A percentile compares a stretch with the other conserved stretches of the same genome.
Conservation (phyloP, 2,113 vertebrate species). For the Stercorarius parasiticus region DNA sequence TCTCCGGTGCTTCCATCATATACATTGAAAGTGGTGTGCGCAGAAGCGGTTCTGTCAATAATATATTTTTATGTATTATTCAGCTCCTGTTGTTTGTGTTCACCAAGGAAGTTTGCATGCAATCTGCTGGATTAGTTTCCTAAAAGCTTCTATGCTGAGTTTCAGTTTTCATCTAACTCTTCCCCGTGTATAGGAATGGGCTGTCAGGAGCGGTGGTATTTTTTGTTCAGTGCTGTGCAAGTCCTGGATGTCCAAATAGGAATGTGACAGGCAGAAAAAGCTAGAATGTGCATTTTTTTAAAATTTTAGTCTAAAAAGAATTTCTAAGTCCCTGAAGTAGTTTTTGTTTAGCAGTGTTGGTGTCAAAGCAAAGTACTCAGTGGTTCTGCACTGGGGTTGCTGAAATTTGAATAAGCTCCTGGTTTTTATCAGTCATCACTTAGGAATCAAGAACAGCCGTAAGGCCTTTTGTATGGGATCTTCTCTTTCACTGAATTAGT, state of each 20-base stretch:
- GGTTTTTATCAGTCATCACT: not conserved
- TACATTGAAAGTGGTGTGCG: not conserved
- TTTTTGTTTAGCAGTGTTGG: not conserved
- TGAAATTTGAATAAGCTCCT: conserved; percentile 1
- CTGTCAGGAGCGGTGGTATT: not conserved
- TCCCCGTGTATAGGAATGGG: not conserved
- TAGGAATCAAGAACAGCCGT: accelerated
- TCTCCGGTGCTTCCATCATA: not conserved
- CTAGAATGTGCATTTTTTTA: not conserved
- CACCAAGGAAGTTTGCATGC: not conserved
- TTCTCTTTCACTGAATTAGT: not conserved
- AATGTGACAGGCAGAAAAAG: not conserved
- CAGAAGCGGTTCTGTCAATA: not conserved
- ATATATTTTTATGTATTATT: conserved; percentile 44
- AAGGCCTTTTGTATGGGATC: not conserved
- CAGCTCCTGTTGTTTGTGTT: conserved; percentile 6
- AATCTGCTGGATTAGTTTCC: conserved; percentile 1
- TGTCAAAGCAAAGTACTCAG: not conserved
- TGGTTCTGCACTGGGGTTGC: not conserved
- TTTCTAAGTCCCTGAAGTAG: not conserved
- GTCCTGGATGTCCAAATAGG: not conserved
- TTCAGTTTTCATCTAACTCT: conserved; percentile 29
- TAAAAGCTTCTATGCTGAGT: conserved; percentile 43
- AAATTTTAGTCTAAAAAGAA: not conserved
- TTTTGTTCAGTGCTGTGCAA: not conserved